A percentile compares a stretch with the other conserved stretches of the same genome.
Conservation (phyloP, 2,113 vertebrate species). For the Lathamus discolor region DNA sequence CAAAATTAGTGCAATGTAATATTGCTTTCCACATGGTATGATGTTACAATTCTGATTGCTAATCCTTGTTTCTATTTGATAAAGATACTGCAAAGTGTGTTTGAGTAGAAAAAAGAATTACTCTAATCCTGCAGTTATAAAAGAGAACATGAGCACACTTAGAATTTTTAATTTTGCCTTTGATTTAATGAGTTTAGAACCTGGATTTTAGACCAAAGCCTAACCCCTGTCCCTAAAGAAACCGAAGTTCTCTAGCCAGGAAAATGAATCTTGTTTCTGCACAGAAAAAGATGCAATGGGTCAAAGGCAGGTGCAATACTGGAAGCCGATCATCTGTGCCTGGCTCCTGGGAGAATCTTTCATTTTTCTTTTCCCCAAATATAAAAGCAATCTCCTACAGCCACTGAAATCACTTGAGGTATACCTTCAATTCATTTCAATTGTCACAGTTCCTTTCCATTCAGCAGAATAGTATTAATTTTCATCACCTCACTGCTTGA, state of each 20-base stretch:
- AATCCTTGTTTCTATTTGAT: not conserved
- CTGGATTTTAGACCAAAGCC: not conserved
- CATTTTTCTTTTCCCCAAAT: not conserved
- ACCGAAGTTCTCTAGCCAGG: not conserved
- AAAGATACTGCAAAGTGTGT: not conserved
- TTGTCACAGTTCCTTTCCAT: not conserved
- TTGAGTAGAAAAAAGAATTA: not conserved
- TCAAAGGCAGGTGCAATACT: not conserved
- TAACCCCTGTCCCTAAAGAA: not conserved
- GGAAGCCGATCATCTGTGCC: not conserved
- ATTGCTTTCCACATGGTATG: not conserved
- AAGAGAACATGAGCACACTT: not conserved
- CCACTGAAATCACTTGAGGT: not conserved
- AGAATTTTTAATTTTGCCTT: not conserved
- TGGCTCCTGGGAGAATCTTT: not conserved
- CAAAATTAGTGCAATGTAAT: not conserved
- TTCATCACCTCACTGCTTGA: slow-evolving; percentile 12
- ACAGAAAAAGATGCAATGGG: not conserved
- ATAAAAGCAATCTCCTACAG: not conserved
- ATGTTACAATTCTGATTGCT: not conserved
- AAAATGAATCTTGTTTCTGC: not conserved
- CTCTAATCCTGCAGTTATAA: not conserved
- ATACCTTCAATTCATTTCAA: slow-evolving; percentile 5
- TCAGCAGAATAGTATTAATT: slow-evolving; percentile 2
- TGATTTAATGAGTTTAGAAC: not conserved